These are phyloP conservation scores for Petrolisthes manimaculis DNA, from an alignment of 2,888 invertebrate species.

Conservation along the genomic window DNA sequence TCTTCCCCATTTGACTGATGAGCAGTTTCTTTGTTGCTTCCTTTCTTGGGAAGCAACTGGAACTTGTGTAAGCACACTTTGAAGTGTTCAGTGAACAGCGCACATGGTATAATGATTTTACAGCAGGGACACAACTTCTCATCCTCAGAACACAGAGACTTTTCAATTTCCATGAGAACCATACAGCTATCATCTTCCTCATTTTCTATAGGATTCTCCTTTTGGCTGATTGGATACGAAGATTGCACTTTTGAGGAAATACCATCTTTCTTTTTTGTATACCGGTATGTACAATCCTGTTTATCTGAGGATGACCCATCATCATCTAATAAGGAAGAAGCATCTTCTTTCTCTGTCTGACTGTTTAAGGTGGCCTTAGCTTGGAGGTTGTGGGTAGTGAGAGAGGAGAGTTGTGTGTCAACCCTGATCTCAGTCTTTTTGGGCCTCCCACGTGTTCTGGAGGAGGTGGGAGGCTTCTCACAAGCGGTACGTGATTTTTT, in stretches of 20 bases:
- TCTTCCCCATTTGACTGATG: not conserved
- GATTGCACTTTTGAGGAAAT: not conserved
- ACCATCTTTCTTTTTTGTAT: not conserved
- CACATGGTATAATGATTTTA: slow-evolving; percentile 52
- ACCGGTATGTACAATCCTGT: not conserved
- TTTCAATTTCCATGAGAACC: slow-evolving; percentile 43
- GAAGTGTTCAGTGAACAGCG: slow-evolving; percentile 37
- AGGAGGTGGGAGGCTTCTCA: not conserved
- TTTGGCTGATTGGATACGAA: not conserved
- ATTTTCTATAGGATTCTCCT: not conserved
- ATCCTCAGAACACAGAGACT: slow-evolving; percentile 47
- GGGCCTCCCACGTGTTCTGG: slow-evolving; percentile 27
- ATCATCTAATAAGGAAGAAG: not conserved
- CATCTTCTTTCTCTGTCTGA: not conserved
- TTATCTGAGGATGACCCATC: not conserved
- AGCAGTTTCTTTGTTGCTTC: no score
- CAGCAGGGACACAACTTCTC: slow-evolving; percentile 61
- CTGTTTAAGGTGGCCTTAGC: not conserved
- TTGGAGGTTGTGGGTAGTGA: no score
- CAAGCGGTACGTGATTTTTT: not conserved
- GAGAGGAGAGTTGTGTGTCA: not conserved
- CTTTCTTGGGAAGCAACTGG: not conserved
- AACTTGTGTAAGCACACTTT: slow-evolving; percentile 51
- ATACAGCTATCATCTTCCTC: not conserved
- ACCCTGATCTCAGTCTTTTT: not conserved